A percentile compares a stretch with the other conserved stretches of the same genome.
phyloP scores from a whole-genome alignment of 2,888 invertebrate genomes.

The Mongoloraphidia duomilia region DNA sequence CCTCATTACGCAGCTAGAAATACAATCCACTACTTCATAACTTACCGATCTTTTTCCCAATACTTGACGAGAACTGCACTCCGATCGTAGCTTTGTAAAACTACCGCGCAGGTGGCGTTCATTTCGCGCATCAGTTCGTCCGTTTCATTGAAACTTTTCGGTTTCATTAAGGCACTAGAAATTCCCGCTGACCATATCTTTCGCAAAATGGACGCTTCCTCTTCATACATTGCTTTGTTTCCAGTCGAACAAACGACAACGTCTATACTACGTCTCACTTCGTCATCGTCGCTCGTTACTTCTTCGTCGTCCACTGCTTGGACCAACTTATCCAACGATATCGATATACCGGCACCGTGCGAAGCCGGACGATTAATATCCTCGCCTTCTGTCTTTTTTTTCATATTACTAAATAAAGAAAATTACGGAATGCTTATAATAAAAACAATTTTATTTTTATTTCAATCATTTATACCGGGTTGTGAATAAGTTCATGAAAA shows the following conservation, averaged over 20 bases:
- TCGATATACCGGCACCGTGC: constrained; percentile 65
- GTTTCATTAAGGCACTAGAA: constrained; percentile 46
- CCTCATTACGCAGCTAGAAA: no score
- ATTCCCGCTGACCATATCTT: constrained; percentile 62
- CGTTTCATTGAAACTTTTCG: constrained; percentile 45
- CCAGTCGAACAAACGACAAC: constrained; percentile 54
- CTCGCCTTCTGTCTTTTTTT: no score
- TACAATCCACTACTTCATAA: no score
- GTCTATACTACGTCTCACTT: constrained; percentile 38
- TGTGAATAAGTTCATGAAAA: no score
- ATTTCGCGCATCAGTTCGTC: constrained; percentile 43
- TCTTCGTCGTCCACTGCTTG: constrained; percentile 39
- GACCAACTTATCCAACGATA: constrained; percentile 67
- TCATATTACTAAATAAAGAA: no score
- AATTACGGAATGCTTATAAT: no score
- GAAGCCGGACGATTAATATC: no score
- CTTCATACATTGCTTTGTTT: constrained; percentile 38
- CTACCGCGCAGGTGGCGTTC: constrained; percentile 46
- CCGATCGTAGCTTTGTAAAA: constrained; percentile 45
- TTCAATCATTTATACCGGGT: no score
- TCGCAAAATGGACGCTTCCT: constrained; percentile 32
- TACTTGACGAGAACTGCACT: constrained; percentile 39
- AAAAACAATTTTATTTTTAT: no score
- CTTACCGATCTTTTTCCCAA: constrained; percentile 45
- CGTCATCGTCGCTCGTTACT: constrained; percentile 24